Evolutionary conservation across 2,797 vertebrate genomes (phyloP).

Genomic region (Prunella strophiata): DNA sequence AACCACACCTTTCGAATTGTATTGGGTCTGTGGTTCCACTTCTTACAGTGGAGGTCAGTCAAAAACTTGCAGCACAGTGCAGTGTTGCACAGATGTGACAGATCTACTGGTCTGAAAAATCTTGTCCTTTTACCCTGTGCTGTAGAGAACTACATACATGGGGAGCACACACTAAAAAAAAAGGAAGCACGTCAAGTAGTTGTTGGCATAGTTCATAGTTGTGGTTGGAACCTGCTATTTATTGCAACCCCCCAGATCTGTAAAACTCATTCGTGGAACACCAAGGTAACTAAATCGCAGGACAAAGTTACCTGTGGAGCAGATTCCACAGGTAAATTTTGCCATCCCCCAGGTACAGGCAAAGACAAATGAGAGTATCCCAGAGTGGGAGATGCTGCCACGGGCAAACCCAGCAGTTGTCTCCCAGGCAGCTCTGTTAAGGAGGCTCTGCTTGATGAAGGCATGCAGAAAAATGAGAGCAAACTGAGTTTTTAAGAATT

Average conservation of each 20-base stretch:
- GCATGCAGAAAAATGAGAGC: neutral
- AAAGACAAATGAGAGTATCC: accelerated
- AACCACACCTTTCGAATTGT: neutral
- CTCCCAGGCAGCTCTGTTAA: neutral
- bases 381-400: accelerated
- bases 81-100: accelerated
- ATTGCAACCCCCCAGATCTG: neutral
- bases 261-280: neutral
- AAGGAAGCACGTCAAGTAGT: neutral
- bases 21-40: neutral
- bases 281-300: neutral
- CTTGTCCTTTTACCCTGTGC: neutral
- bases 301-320: neutral
- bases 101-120: neutral
- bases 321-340: neutral
- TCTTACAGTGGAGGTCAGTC: neutral
- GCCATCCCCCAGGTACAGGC: neutral
- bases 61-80: neutral
- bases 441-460: neutral
- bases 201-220: neutral
- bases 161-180: neutral
- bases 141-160: accelerated
- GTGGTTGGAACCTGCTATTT: neutral
- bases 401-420: neutral
- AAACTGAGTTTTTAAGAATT: neutral